Conservation (phyloP, 2,113 vertebrate species). For the Mustelus asterias region DNA sequence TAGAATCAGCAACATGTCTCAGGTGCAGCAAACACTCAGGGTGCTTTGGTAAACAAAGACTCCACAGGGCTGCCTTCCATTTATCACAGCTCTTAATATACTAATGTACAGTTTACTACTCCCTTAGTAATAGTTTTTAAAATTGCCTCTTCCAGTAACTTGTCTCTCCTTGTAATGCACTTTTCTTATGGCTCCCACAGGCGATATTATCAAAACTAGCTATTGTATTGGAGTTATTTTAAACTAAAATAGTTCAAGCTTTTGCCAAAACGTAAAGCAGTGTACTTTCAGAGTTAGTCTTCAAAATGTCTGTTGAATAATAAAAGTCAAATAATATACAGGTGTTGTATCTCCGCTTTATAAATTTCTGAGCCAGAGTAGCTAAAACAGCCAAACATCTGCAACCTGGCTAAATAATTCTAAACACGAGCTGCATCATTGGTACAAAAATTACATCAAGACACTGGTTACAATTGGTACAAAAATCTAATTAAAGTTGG, state of each 20-base stretch:
- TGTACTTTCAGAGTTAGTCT: constrained; percentile 1
- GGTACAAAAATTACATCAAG: not conserved
- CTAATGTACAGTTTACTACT: constrained; percentile 25
- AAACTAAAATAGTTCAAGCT: constrained; percentile 15
- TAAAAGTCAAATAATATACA: not conserved
- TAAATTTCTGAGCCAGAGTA: not conserved
- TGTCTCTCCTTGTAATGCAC: not conserved
- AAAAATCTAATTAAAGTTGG: not conserved
- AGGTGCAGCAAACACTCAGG: not conserved
- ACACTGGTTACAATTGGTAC: not conserved
- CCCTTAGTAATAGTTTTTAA: not conserved
- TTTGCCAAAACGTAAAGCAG: constrained; percentile 8
- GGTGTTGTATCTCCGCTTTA: not conserved
- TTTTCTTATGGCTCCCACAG: not conserved
- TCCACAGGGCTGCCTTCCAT: not conserved
- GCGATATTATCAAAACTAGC: constrained; percentile 8
- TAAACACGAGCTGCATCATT: not conserved
- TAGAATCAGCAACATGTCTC: not conserved
- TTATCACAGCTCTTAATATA: constrained; percentile 25
- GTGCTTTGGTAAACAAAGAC: not conserved
- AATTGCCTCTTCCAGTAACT: constrained; percentile 15
- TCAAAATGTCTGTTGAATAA: constrained; percentile 12
- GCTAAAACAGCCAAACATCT: constrained; percentile 28
- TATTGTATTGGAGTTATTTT: constrained; percentile 32
- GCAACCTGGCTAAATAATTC: not conserved